phyloP scores from a whole-genome alignment of 2,797 vertebrate genomes.

The Ispidina picta region DNA sequence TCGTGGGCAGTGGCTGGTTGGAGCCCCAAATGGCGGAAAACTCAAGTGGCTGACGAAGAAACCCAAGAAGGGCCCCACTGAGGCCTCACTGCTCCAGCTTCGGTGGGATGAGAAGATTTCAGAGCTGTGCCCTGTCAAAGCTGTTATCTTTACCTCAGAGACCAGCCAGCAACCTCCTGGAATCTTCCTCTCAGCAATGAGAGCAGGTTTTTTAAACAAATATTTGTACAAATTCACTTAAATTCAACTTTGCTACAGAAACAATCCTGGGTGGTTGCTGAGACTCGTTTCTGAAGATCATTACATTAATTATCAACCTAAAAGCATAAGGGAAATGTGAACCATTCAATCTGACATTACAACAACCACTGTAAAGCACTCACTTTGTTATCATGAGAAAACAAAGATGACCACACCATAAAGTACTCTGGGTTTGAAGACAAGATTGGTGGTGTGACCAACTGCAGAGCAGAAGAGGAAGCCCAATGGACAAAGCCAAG shows the following conservation, averaged over 20 bases:
- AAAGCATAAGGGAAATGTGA: background rate
- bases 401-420: background rate
- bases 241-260: background rate
- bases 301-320: background rate
- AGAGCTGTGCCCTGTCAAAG: background rate
- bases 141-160: rapidly evolving
- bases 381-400: rapidly evolving
- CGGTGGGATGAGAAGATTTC: background rate
- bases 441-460: rapidly evolving
- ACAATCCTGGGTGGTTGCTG: background rate
- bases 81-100: background rate
- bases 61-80: too few species aligned
- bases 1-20: rapidly evolving
- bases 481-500: background rate
- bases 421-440: background rate
- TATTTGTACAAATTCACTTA: background rate
- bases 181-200: background rate
- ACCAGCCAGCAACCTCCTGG: background rate
- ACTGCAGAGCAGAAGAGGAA: background rate
- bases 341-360: background rate
- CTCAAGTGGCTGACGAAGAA: rapidly evolving
- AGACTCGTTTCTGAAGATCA: background rate
- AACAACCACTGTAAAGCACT: background rate
- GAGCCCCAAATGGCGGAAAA: rapidly evolving
- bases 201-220: background rate